Percentiles rank a stretch among this genome's conserved stretches.
phyloP scores from a whole-genome alignment of 2,888 invertebrate genomes.

The Andrena chrysosceles region DNA sequence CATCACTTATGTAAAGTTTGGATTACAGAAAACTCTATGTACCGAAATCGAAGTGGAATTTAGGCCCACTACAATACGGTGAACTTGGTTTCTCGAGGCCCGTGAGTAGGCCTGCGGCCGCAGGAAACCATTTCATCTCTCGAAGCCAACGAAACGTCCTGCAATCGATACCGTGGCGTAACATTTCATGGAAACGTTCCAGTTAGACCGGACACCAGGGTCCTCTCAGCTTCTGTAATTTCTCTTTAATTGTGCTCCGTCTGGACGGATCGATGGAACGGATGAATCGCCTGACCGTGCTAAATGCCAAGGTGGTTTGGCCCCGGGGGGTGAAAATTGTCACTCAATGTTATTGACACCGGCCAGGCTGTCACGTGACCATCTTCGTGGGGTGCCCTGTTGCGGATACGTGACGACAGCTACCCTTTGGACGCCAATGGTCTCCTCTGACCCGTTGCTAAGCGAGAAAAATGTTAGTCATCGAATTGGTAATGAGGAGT shows the following conservation, averaged over 20 bases:
- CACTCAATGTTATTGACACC: slow-evolving; percentile 39
- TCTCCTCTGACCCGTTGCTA: neutral
- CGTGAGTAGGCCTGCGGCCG: slow-evolving; percentile 3
- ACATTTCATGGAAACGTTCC: slow-evolving; percentile 44
- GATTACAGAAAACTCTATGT: neutral
- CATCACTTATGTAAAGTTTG: neutral
- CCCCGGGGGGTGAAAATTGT: slow-evolving; percentile 31
- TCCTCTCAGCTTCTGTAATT: slow-evolving; percentile 26
- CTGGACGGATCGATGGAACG: slow-evolving; percentile 17
- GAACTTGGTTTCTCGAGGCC: slow-evolving; percentile 13
- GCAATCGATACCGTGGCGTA: slow-evolving; percentile 44
- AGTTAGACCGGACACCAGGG: slow-evolving; percentile 15
- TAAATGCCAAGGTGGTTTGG: slow-evolving; percentile 12
- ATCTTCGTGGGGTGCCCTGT: slow-evolving; percentile 31
- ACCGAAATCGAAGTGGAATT: slow-evolving; percentile 2
- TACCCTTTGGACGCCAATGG: neutral
- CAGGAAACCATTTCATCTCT: slow-evolving; percentile 29
- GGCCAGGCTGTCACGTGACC: slow-evolving; percentile 6
- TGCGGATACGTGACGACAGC: slow-evolving; percentile 9
- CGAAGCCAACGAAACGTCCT: slow-evolving; percentile 26
- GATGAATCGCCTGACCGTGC: slow-evolving; percentile 5
- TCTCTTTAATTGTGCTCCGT: slow-evolving; percentile 32
- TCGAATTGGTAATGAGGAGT: neutral
- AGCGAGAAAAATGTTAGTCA: neutral
- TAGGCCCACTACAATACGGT: neutral